A percentile compares a stretch with the other conserved stretches of the same genome.
Evolutionary conservation across 92 coral and sea anemone genomes (phyloP).

Genomic region (Hydrozoanthus gracilis): DNA sequence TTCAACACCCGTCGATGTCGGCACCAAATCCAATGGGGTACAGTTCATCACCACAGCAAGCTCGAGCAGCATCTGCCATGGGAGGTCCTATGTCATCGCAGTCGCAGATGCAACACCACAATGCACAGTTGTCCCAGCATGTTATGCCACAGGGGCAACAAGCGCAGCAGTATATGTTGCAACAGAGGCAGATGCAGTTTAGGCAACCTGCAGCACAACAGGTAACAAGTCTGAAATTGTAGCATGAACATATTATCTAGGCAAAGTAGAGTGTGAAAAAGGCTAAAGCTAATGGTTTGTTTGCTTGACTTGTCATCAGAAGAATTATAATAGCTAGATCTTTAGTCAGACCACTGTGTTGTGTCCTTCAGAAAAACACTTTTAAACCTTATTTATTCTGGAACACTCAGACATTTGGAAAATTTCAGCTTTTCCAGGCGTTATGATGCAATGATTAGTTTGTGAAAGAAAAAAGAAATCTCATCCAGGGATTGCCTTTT

Average conservation of each 20-base stretch:
- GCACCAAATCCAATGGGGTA: conserved; percentile 69
- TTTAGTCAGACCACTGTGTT: too few relatives aligned
- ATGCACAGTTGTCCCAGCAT: conserved; percentile 80
- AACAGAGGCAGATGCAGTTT: conserved; percentile 89
- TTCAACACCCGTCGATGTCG: conserved; percentile 84
- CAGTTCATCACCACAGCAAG: conserved; percentile 71
- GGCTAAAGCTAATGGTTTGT: background rate
- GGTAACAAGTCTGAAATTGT: conserved; percentile 52
- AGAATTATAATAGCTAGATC: too few relatives aligned
- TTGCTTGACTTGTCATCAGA: too few relatives aligned
- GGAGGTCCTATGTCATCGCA: conserved; percentile 69
- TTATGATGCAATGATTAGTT: too few relatives aligned
- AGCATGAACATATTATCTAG: background rate
- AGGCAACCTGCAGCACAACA: conserved; percentile 81
- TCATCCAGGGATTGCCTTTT: too few relatives aligned
- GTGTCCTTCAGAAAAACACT: too few relatives aligned
- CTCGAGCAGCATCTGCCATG: conserved; percentile 66
- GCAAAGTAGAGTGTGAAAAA: background rate
- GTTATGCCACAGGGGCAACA: conserved; percentile 88
- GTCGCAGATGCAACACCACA: conserved; percentile 76
- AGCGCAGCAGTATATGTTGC: conserved; percentile 84
- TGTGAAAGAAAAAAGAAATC: too few relatives aligned
- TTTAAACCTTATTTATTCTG: too few relatives aligned
- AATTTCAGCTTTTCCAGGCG: too few relatives aligned
- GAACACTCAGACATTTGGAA: too few relatives aligned